phyloP scores from a whole-genome alignment of 2,797 vertebrate genomes.

The Remorina albescens region DNA sequence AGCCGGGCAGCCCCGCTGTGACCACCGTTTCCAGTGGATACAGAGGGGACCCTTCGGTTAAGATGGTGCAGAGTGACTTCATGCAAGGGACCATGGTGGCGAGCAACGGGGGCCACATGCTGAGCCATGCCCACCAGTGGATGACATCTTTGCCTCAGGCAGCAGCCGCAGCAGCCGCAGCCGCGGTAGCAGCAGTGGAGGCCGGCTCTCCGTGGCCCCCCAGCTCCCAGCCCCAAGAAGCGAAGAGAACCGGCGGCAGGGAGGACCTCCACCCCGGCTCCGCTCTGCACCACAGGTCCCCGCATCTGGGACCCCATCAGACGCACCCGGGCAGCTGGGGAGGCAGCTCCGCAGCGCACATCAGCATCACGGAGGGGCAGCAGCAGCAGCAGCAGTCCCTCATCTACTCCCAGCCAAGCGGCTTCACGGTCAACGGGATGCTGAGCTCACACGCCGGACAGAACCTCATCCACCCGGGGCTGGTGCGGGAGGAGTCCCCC shows the following conservation, averaged over 20 bases:
- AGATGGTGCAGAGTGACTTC: slow-evolving; percentile 98
- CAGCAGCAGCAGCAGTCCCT: slow-evolving; percentile 86
- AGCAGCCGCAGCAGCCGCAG: slow-evolving; percentile 92
- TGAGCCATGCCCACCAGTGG: slow-evolving; percentile 98
- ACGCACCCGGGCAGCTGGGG: slow-evolving; percentile 89
- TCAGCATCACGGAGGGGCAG: slow-evolving; percentile 80
- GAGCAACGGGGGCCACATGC: slow-evolving; percentile 96
- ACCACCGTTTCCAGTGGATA: slow-evolving; percentile 91
- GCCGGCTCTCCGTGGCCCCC: slow-evolving; percentile 92
- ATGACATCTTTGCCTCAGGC: slow-evolving; percentile 95
- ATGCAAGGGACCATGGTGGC: slow-evolving; percentile 96
- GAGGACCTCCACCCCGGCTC: slow-evolving; percentile 92
- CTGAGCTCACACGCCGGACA: slow-evolving; percentile 91
- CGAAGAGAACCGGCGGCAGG: slow-evolving; percentile 88
- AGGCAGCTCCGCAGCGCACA: slow-evolving; percentile 86
- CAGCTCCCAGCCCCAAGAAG: slow-evolving; percentile 89
- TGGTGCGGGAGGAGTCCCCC: slow-evolving; percentile 94
- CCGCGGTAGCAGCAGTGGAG: slow-evolving; percentile 89
- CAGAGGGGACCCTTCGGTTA: slow-evolving; percentile 92
- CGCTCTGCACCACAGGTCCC: slow-evolving; percentile 86
- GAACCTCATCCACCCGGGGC: slow-evolving; percentile 91
- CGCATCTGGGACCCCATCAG: slow-evolving; percentile 85
- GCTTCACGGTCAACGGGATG: slow-evolving; percentile 98
- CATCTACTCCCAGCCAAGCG: slow-evolving; percentile 93
- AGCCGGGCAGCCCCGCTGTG: slow-evolving; percentile 90